phyloP scores from a whole-genome alignment of 2,888 invertebrate species.

The Mongoloraphidia duomilia region DNA sequence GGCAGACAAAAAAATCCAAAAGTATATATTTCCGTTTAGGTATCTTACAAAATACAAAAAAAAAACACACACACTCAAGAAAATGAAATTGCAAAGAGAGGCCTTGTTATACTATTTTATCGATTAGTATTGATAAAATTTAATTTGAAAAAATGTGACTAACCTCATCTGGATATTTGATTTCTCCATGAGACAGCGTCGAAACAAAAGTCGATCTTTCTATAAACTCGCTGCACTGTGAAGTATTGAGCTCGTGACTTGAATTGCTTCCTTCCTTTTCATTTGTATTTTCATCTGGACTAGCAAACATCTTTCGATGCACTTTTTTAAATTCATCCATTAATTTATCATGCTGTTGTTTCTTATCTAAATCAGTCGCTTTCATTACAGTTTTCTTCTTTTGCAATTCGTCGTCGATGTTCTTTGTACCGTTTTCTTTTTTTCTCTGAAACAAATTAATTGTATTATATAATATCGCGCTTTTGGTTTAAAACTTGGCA shows the following conservation, averaged over 20 bases:
- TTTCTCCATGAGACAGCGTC: conserved; percentile 1
- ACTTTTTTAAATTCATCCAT: conserved; percentile 86
- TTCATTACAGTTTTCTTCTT: conserved; percentile 29
- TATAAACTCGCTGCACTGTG: too few species aligned
- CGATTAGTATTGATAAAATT: too few species aligned
- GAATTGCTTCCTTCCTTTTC: too few species aligned
- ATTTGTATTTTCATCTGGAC: conserved; percentile 5
- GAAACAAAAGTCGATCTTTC: not conserved
- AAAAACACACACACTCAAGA: too few species aligned
- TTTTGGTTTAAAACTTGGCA: too few species aligned
- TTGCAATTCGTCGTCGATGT: conserved; percentile 28
- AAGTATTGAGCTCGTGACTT: too few species aligned
- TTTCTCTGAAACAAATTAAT: conserved; percentile 20
- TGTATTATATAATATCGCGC: not conserved
- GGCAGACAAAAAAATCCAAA: too few species aligned
- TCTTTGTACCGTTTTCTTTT: conserved; percentile 19
- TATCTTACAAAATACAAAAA: too few species aligned
- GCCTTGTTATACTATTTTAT: too few species aligned
- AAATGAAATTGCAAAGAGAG: too few species aligned
- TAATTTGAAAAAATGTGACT: not conserved
- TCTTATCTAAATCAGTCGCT: conserved; percentile 42
- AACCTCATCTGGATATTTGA: not conserved
- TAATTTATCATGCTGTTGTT: conserved; percentile 56
- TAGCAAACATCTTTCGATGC: conserved; percentile 72
- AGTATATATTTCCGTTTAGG: too few species aligned